phyloP scores from a whole-genome alignment of 2,888 invertebrate genomes.

The Sphinx pinastri region DNA sequence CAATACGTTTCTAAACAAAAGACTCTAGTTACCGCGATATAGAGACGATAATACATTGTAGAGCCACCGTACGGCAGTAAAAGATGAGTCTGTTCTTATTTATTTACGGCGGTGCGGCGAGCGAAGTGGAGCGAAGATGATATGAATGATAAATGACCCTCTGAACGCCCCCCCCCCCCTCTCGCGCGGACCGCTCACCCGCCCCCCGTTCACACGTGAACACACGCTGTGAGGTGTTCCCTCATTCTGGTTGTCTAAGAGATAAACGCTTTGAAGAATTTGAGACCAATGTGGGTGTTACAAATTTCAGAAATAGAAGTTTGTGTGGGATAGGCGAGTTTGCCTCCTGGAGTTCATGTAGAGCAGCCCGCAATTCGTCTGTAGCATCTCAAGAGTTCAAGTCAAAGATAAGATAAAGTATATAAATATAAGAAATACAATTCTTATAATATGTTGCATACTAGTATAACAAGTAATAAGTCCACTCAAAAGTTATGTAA shows the following conservation, averaged over 20 bases:
- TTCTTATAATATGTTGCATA: no score
- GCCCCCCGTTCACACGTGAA: slow-evolving; percentile 76
- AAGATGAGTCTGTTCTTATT: slow-evolving; percentile 84
- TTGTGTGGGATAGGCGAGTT: no score
- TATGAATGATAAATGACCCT: slow-evolving; percentile 85
- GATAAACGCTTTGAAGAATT: slow-evolving; percentile 70
- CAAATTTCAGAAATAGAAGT: neutral
- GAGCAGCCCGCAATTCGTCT: no score
- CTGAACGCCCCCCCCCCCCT: slow-evolving; percentile 48
- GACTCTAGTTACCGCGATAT: neutral
- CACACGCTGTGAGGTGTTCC: slow-evolving; percentile 70
- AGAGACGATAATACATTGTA: slow-evolving; percentile 47
- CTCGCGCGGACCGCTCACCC: slow-evolving; percentile 41
- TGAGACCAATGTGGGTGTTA: slow-evolving; percentile 64
- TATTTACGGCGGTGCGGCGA: slow-evolving; percentile 84
- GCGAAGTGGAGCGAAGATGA: slow-evolving; percentile 85
- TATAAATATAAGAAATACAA: no score
- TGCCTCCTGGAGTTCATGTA: no score
- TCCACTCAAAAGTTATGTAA: no score
- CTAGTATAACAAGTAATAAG: no score
- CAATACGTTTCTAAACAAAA: slow-evolving; percentile 21
- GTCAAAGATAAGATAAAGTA: no score
- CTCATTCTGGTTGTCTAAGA: slow-evolving; percentile 67
- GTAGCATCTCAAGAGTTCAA: no score
- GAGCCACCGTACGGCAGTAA: slow-evolving; percentile 68